Percentiles rank a stretch among this genome's conserved stretches.
Evolutionary conservation across 2,888 invertebrate species (phyloP).

Genomic region (Ephialtes manifestator): DNA sequence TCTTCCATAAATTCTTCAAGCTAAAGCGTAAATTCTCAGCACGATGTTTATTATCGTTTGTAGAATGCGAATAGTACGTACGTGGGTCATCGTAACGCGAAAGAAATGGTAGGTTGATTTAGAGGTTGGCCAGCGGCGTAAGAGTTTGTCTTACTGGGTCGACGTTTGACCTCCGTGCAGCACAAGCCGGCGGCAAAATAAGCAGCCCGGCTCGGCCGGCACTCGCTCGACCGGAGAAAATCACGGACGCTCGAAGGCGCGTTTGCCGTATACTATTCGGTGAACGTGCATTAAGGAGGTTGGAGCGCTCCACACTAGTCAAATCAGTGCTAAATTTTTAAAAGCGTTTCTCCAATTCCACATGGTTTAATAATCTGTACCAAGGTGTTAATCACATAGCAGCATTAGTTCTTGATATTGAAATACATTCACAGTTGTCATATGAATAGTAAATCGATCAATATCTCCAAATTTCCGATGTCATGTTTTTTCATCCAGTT

Average conservation of each 20-base stretch:
- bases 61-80: slow-evolving; percentile 5
- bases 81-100: slow-evolving; percentile 13
- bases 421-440: too few species aligned
- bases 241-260: slow-evolving; percentile 52
- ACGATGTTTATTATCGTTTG: not conserved
- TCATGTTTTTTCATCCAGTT: too few species aligned
- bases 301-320: too few species aligned
- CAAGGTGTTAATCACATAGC: too few species aligned
- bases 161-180: slow-evolving; percentile 60
- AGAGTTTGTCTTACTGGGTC: slow-evolving; percentile 61
- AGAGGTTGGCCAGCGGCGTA: slow-evolving; percentile 25
- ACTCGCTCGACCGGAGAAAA: slow-evolving; percentile 49
- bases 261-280: slow-evolving; percentile 29
- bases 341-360: too few species aligned
- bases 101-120: slow-evolving; percentile 35
- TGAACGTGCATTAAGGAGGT: slow-evolving; percentile 57
- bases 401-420: too few species aligned
- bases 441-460: too few species aligned
- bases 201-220: slow-evolving; percentile 1
- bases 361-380: too few species aligned
- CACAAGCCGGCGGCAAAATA: not conserved
- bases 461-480: too few species aligned
- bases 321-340: too few species aligned
- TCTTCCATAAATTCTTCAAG: too few species aligned
- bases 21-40: not conserved